A percentile compares a stretch with the other conserved stretches of the same genome.
Evolutionary conservation across 2,113 vertebrate species (phyloP).

Genomic region (Centropristis striata): DNA sequence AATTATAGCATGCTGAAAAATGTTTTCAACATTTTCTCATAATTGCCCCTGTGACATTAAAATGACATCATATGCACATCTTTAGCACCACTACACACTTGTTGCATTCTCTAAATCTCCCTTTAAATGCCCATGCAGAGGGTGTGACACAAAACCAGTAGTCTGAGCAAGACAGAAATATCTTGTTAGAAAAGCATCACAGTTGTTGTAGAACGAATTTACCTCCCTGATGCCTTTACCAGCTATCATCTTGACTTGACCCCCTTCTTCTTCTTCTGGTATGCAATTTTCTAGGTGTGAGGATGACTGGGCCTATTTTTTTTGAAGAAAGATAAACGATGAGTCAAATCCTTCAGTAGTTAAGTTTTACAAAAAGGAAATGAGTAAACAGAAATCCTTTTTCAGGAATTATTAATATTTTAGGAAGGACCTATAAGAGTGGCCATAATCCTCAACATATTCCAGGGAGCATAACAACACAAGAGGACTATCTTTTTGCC

Average conservation of each 20-base stretch:
- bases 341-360: neutral
- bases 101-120: slow-evolving; percentile 17
- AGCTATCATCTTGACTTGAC: slow-evolving; percentile 11
- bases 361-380: neutral
- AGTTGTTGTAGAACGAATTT: slow-evolving; percentile 22
- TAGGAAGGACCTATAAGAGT: neutral
- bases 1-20: neutral
- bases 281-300: slow-evolving; percentile 43
- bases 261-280: slow-evolving; percentile 26
- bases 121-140: slow-evolving; percentile 28
- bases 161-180: slow-evolving; percentile 17
- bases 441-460: neutral
- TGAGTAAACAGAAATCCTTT: neutral
- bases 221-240: slow-evolving; percentile 35
- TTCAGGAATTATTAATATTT: neutral
- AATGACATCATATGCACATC: neutral
- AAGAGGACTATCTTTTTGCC: slow-evolving; percentile 29
- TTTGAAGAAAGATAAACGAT: slow-evolving; percentile 8
- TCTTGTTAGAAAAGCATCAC: slow-evolving; percentile 8
- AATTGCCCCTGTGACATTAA: neutral
- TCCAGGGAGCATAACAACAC: slow-evolving; percentile 34
- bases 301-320: slow-evolving; percentile 16
- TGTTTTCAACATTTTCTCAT: neutral
- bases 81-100: neutral
- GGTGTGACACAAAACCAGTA: neutral